Percentiles rank a stretch among this genome's conserved stretches.
Evolutionary conservation across 2,797 vertebrate species (phyloP).

Genomic region (Otolemur crassicaudatus): DNA sequence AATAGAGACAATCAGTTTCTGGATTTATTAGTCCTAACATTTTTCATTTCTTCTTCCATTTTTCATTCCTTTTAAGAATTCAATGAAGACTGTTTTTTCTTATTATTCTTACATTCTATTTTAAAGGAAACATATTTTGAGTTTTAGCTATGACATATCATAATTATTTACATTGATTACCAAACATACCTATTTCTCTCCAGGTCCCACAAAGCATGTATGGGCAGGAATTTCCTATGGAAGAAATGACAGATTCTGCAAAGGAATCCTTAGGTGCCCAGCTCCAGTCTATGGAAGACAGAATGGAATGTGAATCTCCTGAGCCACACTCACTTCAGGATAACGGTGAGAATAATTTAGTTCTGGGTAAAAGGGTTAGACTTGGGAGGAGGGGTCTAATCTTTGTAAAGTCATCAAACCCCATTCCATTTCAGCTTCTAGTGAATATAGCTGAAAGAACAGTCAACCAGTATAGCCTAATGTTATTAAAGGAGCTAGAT

Average conservation of each 20-base stretch:
- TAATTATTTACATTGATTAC: conserved; percentile 17
- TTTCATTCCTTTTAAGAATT: neutral
- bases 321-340: conserved; percentile 36
- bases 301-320: conserved; percentile 62
- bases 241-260: neutral
- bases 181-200: neutral
- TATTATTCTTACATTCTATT: neutral
- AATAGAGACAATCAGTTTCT: neutral
- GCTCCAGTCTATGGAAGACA: neutral
- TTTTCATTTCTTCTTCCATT: neutral
- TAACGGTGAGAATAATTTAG: conserved; percentile 42
- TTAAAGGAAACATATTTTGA: conserved; percentile 18
- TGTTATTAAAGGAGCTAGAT: neutral
- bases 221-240: neutral
- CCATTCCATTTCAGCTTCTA: neutral
- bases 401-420: neutral
- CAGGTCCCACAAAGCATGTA: conserved; percentile 27
- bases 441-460: conserved; percentile 28
- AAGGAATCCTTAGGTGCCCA: neutral
- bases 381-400: neutral
- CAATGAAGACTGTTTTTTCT: neutral
- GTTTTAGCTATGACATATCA: neutral
- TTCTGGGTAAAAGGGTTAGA: neutral
- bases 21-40: neutral
- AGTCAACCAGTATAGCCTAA: neutral